These are phyloP conservation scores for Dryadula phaetusa DNA, from an alignment of 2,888 invertebrate genomes.

Conservation along the genomic window DNA sequence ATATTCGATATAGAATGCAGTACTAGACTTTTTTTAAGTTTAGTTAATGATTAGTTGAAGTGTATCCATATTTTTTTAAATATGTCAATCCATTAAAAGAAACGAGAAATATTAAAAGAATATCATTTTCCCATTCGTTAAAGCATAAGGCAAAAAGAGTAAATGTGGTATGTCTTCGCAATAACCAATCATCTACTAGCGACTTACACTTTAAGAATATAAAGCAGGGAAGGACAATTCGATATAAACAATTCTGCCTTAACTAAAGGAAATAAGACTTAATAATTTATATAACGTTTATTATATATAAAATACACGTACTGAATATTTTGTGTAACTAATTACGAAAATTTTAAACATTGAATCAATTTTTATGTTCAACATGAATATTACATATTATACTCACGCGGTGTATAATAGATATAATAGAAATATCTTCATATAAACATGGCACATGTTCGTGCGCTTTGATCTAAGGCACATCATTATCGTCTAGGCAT, in stretches of 20 bases:
- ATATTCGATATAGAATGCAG: neutral
- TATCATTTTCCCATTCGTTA: slow-evolving; percentile 39
- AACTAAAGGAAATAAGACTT: slow-evolving; percentile 35
- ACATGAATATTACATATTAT: slow-evolving; percentile 40
- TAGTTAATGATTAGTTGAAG: slow-evolving; percentile 3
- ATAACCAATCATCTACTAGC: slow-evolving; percentile 45
- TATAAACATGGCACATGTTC: slow-evolving; percentile 44
- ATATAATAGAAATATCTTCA: slow-evolving; percentile 51
- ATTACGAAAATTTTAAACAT: slow-evolving; percentile 46
- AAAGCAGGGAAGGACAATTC: slow-evolving; percentile 36
- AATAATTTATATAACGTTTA: slow-evolving; percentile 29
- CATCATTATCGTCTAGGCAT: slow-evolving; percentile 47
- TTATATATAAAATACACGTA: slow-evolving; percentile 10
- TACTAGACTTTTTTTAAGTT: neutral
- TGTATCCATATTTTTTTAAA: slow-evolving; percentile 14
- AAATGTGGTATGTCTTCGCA: slow-evolving; percentile 36
- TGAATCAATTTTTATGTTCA: slow-evolving; percentile 47
- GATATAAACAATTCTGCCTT: slow-evolving; percentile 31
- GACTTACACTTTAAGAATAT: slow-evolving; percentile 43
- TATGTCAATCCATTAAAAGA: slow-evolving; percentile 33
- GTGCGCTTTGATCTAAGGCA: slow-evolving; percentile 45
- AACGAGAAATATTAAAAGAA: slow-evolving; percentile 33
- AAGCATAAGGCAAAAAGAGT: slow-evolving; percentile 41
- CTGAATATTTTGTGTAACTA: slow-evolving; percentile 39
- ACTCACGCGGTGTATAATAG: slow-evolving; percentile 46